phyloP scores from a whole-genome alignment of 2,888 invertebrate species.

The Philaethria dido region DNA sequence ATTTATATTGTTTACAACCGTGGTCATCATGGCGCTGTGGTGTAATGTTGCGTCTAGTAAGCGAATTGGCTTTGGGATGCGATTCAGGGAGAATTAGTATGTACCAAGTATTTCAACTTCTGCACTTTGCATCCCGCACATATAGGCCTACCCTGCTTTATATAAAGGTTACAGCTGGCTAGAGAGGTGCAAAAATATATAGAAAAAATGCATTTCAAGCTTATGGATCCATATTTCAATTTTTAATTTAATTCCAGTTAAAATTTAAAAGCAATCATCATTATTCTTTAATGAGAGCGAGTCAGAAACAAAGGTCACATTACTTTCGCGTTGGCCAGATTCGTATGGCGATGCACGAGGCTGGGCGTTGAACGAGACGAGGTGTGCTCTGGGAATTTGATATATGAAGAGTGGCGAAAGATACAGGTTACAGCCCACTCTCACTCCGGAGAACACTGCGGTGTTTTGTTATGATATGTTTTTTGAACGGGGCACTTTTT shows the following conservation, averaged over 20 bases:
- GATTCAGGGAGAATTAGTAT: too few species aligned
- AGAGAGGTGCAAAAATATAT: too few species aligned
- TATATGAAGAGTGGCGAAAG: slow-evolving; percentile 25
- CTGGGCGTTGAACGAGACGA: slow-evolving; percentile 55
- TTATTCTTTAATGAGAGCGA: slow-evolving; percentile 35
- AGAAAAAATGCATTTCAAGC: too few species aligned
- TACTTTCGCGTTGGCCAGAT: slow-evolving; percentile 59
- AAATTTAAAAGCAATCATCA: slow-evolving; percentile 31
- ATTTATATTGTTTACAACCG: neutral
- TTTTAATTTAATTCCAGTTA: slow-evolving; percentile 17
- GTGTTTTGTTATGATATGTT: slow-evolving; percentile 45
- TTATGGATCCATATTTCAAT: neutral
- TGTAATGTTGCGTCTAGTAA: too few species aligned
- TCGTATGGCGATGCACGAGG: slow-evolving; percentile 73
- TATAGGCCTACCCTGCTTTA: too few species aligned
- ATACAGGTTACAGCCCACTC: slow-evolving; percentile 40
- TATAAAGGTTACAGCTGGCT: too few species aligned
- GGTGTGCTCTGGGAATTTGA: too few species aligned
- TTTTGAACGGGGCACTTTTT: slow-evolving; percentile 30
- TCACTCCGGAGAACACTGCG: too few species aligned
- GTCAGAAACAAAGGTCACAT: slow-evolving; percentile 31
- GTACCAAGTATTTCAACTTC: too few species aligned
- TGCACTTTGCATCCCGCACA: too few species aligned
- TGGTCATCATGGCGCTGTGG: neutral
- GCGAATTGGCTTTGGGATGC: too few species aligned